Conservation (phyloP, 2,888 invertebrate genomes). For the Leucania comma region DNA sequence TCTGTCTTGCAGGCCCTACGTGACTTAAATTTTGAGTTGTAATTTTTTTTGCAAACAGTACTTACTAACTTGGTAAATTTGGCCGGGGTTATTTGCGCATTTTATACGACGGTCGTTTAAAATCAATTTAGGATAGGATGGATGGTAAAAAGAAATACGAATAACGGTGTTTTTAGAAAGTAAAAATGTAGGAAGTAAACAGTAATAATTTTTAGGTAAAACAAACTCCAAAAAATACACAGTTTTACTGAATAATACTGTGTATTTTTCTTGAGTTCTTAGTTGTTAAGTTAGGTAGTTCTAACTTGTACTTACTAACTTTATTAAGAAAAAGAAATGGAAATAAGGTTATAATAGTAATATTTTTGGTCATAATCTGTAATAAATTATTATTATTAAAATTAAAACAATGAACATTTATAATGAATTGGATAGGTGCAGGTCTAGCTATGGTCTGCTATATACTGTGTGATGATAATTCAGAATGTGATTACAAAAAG, state of each 20-base stretch:
- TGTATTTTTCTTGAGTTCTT: too few relatives aligned
- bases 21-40: constrained; percentile 29
- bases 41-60: constrained; percentile 28
- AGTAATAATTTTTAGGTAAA: not conserved
- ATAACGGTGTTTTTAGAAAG: not conserved
- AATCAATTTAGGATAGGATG: constrained; percentile 27
- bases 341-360: not conserved
- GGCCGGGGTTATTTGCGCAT: constrained; percentile 1
- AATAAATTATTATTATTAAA: too few relatives aligned
- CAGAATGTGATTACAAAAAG: not conserved
- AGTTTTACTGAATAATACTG: too few relatives aligned
- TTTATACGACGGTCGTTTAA: constrained; percentile 28
- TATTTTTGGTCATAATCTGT: too few relatives aligned
- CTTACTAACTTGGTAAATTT: constrained; percentile 9
- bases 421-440: not conserved
- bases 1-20: constrained; percentile 47
- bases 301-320: not conserved
- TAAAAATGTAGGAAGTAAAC: not conserved
- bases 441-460: not conserved
- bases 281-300: too few relatives aligned
- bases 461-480: not conserved
- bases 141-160: constrained; percentile 16
- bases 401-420: too few relatives aligned
- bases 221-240: not conserved
- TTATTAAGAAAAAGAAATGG: not conserved